Percentiles rank a stretch among this genome's conserved stretches.
Evolutionary conservation across 2,797 vertebrate species (phyloP).

Genomic region (Malacoctenus gilli): DNA sequence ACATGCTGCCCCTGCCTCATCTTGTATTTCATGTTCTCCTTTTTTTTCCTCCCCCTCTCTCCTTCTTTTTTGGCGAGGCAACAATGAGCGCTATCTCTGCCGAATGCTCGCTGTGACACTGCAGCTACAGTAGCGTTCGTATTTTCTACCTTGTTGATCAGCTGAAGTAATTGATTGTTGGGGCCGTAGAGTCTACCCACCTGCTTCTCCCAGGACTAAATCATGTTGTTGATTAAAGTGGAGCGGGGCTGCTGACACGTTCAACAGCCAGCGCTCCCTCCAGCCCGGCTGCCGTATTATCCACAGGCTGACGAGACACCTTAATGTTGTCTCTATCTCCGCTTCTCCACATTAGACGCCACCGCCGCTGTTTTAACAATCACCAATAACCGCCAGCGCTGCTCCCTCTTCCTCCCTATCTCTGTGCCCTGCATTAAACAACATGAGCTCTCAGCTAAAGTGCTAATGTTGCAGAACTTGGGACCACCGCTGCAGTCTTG

Average conservation of each 20-base stretch:
- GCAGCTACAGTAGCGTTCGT: constrained; percentile 45
- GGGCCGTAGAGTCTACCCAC: constrained; percentile 59
- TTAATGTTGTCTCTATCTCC: constrained; percentile 61
- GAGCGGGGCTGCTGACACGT: constrained; percentile 55
- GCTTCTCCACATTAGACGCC: constrained; percentile 45
- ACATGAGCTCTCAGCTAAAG: constrained; percentile 63
- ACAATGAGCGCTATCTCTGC: constrained; percentile 35
- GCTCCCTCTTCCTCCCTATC: constrained; percentile 46
- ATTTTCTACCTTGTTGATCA: constrained; percentile 66
- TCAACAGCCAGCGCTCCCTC: constrained; percentile 32
- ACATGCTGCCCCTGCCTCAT: constrained; percentile 18
- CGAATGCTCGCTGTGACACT: constrained; percentile 33
- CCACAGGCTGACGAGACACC: constrained; percentile 59
- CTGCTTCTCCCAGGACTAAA: constrained; percentile 63
- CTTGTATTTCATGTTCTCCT: constrained; percentile 25
- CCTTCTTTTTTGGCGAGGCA: constrained; percentile 38
- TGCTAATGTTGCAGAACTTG: constrained; percentile 80
- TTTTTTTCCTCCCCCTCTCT: constrained; percentile 11
- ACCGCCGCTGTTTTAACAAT: constrained; percentile 50
- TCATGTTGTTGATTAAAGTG: constrained; percentile 71
- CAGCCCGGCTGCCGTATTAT: constrained; percentile 42
- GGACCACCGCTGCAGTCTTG: constrained; percentile 75
- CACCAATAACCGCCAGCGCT: constrained; percentile 35
- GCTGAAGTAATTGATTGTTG: constrained; percentile 68
- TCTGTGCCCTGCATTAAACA: constrained; percentile 47